Conservation (phyloP, 2,113 vertebrate genomes). For the Gallinago media region DNA sequence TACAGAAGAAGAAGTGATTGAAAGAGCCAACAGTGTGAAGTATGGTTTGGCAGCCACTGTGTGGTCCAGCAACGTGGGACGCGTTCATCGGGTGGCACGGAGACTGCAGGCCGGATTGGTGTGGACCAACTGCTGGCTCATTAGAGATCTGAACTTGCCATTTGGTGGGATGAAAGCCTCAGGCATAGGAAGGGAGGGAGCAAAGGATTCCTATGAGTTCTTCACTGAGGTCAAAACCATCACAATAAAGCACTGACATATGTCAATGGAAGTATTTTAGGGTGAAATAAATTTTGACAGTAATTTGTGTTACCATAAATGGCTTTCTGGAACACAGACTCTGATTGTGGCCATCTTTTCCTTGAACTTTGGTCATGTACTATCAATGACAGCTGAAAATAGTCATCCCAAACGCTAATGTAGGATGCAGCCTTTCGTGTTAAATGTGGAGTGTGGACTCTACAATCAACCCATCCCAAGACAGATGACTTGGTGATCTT, state of each 20-base stretch:
- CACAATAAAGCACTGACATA: slow-evolving; percentile 88
- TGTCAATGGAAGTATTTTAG: neutral
- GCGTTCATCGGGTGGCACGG: slow-evolving; percentile 87
- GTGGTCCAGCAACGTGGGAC: slow-evolving; percentile 89
- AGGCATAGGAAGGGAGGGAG: slow-evolving; percentile 93
- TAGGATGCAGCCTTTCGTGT: neutral
- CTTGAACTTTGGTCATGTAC: neutral
- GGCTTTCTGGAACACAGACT: neutral
- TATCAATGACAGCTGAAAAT: neutral
- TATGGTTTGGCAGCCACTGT: slow-evolving; percentile 90
- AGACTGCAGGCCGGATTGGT: slow-evolving; percentile 89
- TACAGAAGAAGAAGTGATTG: slow-evolving; percentile 90
- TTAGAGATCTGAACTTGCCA: slow-evolving; percentile 95
- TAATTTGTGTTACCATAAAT: neutral
- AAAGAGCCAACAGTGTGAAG: slow-evolving; percentile 87
- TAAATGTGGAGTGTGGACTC: neutral
- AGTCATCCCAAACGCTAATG: neutral
- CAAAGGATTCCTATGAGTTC: slow-evolving; percentile 93
- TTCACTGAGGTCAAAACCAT: slow-evolving; percentile 96
- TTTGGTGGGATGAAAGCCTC: slow-evolving; percentile 97
- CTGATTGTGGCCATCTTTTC: neutral
- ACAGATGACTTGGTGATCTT: neutral
- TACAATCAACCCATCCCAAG: neutral
- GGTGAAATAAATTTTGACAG: neutral
- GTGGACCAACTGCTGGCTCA: slow-evolving; percentile 97